Conservation (phyloP, 2,797 vertebrate genomes). For the Taeniopygia guttata region DNA sequence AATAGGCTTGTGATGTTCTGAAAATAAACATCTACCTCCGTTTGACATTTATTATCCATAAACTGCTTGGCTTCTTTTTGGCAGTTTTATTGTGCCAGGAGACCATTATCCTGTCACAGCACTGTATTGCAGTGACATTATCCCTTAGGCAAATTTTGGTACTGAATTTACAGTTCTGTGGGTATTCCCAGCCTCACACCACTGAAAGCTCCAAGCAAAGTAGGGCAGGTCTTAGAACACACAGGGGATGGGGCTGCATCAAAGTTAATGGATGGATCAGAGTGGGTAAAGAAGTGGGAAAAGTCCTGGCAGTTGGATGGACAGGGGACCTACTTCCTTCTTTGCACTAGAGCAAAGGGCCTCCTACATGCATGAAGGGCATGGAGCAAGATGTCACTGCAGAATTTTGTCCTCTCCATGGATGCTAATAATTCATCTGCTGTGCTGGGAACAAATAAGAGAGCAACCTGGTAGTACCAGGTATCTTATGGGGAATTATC, state of each 20-base stretch:
- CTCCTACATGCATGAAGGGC: background rate
- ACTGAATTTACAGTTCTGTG: conserved; percentile 17
- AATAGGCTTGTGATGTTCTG: conserved; percentile 36
- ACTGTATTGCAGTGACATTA: conserved; percentile 57
- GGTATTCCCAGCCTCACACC: background rate
- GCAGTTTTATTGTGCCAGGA: conserved; percentile 63
- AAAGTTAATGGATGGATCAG: background rate
- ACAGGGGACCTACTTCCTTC: background rate
- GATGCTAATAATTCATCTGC: background rate
- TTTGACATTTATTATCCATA: conserved; percentile 69
- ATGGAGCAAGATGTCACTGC: background rate
- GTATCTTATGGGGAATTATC: background rate
- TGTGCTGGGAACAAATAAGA: background rate
- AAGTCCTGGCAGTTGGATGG: background rate
- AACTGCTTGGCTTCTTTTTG: conserved; percentile 52
- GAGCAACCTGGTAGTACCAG: background rate
- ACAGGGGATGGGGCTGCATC: background rate
- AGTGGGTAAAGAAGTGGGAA: background rate
- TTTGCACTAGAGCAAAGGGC: background rate
- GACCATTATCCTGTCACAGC: conserved; percentile 62
- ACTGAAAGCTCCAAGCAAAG: background rate
- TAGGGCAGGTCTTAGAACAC: background rate
- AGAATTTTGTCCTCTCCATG: background rate
- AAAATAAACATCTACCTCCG: conserved; percentile 38
- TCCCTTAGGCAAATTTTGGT: conserved; percentile 55